A percentile compares a stretch with the other conserved stretches of the same genome.
Conservation (phyloP, 2,888 invertebrate genomes). For the Torymus aiolomorphi region DNA sequence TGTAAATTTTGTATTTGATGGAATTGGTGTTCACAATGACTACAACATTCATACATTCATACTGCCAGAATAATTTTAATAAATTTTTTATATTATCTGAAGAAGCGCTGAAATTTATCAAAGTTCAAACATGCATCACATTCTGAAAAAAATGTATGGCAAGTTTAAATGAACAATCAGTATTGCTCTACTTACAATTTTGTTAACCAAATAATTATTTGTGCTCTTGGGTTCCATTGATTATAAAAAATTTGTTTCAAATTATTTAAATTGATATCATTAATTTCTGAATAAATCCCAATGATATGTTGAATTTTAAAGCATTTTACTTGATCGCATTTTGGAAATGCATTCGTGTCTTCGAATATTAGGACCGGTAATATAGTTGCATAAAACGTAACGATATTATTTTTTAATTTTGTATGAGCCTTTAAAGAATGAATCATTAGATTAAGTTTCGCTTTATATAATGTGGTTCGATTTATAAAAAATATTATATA, state of each 20-base stretch:
- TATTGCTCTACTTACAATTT: conserved; percentile 4
- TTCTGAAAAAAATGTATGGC: no score
- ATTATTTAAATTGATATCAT: not conserved
- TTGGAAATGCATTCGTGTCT: no score
- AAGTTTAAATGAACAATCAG: no score
- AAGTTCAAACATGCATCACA: no score
- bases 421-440: no score
- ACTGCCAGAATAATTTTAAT: not conserved
- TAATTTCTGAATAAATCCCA: not conserved
- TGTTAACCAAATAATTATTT: conserved; percentile 37
- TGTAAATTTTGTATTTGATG: not conserved
- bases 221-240: conserved; percentile 32
- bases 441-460: no score
- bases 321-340: not conserved
- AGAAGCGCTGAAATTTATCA: not conserved
- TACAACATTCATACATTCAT: conserved; percentile 10
- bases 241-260: conserved; percentile 13
- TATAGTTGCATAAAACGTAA: no score
- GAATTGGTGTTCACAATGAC: not conserved
- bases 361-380: no score
- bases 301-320: conserved; percentile 25
- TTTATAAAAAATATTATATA: no score
- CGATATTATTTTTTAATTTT: no score
- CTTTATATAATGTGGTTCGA: no score
- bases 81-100: not conserved